These are phyloP conservation scores for Perca schrenkii DNA, from an alignment of 2,113 vertebrate species.

Conservation along the genomic window DNA sequence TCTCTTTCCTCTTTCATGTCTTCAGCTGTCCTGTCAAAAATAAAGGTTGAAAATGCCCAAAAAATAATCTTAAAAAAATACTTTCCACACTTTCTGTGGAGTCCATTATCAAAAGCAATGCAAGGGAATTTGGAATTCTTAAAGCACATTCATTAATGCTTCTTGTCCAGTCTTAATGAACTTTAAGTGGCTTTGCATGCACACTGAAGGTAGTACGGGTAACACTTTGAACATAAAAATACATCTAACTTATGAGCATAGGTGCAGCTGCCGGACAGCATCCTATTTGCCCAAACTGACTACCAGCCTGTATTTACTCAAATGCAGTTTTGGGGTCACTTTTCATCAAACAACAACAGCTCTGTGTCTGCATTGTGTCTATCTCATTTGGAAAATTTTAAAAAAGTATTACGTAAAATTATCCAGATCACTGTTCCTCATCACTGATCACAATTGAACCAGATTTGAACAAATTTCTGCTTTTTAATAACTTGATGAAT, in stretches of 20 bases:
- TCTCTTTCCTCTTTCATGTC: no score
- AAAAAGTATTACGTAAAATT: background rate
- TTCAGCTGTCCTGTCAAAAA: no score
- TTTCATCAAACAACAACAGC: background rate
- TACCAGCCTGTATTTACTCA: background rate
- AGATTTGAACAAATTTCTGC: constrained; percentile 1
- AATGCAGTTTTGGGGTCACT: background rate
- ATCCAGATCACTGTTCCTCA: background rate
- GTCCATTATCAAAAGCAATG: constrained; percentile 7
- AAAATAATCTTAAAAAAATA: no score
- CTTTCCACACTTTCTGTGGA: background rate
- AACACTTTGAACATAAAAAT: constrained; percentile 3
- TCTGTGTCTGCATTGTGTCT: background rate
- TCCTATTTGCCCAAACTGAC: background rate
- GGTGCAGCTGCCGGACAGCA: background rate
- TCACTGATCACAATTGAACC: background rate
- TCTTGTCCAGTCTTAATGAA: background rate
- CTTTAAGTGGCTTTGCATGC: constrained; percentile 16
- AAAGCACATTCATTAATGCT: background rate
- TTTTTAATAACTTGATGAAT: constrained; percentile 13
- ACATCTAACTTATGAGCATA: background rate
- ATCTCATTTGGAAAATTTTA: background rate
- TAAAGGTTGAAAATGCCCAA: no score
- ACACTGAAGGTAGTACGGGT: background rate
- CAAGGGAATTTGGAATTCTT: constrained; percentile 5